Percentiles rank a stretch among this genome's conserved stretches.
Evolutionary conservation across 2,113 vertebrate species (phyloP).

Genomic region (Xerus inauris): DNA sequence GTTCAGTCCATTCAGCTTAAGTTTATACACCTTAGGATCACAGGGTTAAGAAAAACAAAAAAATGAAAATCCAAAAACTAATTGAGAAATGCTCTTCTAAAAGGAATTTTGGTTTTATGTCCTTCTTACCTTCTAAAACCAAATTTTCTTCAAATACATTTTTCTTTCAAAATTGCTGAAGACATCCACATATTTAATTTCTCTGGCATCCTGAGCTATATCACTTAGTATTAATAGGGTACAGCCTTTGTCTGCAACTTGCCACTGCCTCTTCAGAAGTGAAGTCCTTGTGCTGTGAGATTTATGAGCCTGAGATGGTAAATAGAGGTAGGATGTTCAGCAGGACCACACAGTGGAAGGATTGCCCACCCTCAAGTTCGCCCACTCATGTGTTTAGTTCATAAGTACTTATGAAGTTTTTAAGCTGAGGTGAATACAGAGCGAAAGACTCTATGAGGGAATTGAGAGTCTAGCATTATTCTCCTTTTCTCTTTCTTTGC

Average conservation of each 20-base stretch:
- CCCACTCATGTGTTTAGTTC: background rate
- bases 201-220: background rate
- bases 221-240: background rate
- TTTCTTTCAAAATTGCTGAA: background rate
- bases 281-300: background rate
- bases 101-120: slow-evolving; percentile 32
- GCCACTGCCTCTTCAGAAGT: background rate
- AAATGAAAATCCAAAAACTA: background rate
- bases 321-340: background rate
- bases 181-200: background rate
- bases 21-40: slow-evolving; percentile 1
- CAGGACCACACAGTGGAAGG: background rate
- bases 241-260: background rate
- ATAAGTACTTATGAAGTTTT: background rate
- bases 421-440: background rate
- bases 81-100: slow-evolving; percentile 27
- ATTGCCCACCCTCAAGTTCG: background rate
- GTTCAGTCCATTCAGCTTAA: background rate
- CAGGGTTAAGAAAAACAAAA: slow-evolving; percentile 34
- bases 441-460: background rate
- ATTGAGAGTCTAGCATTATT: background rate
- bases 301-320: background rate
- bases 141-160: background rate
- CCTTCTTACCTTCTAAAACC: background rate
- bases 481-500: background rate